Base-by-base conservation (phyloP, 2,888 invertebrate genomes). In the Hartigia nigra region DNA sequence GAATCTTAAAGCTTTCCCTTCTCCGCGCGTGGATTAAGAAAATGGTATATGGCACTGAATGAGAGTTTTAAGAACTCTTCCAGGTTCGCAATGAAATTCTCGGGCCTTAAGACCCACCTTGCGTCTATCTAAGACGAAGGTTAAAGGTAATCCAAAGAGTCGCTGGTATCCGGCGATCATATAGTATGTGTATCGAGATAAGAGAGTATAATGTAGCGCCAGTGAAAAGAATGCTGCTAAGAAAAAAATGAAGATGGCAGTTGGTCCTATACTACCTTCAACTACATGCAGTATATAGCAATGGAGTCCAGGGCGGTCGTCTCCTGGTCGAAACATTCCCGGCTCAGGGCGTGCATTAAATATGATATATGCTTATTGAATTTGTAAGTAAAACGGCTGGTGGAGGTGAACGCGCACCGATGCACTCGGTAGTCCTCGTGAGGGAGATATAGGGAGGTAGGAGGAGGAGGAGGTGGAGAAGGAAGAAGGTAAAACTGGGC, bases 321-420 rank as follows among this genome's bases (percentile, higher is more conserved):
- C 70, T 75, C 75, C 79, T 70, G 79, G 82, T 80, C 80, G 81
- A 85, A 87, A 85, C 84, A 86, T 86, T 86, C 83, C 79, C 82
- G 84, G 83, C 86, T 88, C 87, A 85, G 86, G 84, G 85, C 86
- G 85, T 87, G 85, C 89, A 88, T 90, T 90, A 89, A 90, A 89
- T 88, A 88, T 90, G 90, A 90, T 90, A 89, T 90, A 90, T 88
- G 89, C 88, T 91, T 90, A 89, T 90, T 89, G 89, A 91, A 90
- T 88, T 90, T 90, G 90, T 88, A 87, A 90, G 89, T 88, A 88
- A 89, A 90, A 88, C 85, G 88, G 84, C 84, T 82, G 81, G 82
- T 83, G 82, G 82, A 77, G 69, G 72, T 39, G 76, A 79, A 77
- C 37, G 75, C 23, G 75, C 75, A 23, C 37, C 34, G 34, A 34